Conservation (phyloP, 1,140 invertebrate species). For the Lepidostoma basale region DNA sequence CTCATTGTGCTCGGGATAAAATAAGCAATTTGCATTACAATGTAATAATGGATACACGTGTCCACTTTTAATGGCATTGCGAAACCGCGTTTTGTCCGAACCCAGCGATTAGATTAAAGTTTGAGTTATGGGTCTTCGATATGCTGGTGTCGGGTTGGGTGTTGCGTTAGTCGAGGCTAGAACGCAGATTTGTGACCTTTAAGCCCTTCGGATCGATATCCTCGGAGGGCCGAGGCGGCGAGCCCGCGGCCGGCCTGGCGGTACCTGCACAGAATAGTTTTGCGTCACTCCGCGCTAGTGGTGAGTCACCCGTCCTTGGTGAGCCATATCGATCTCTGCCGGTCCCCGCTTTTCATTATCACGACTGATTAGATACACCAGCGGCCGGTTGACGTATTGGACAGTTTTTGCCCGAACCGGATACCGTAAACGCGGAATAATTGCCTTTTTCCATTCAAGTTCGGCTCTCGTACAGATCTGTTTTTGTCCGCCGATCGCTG, state of each 20-base stretch:
- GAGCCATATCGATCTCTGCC: constrained; percentile 21
- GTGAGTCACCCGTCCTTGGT: constrained; percentile 21
- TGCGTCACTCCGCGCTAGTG: background rate
- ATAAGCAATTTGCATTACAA: too few species aligned
- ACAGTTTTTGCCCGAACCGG: constrained; percentile 9
- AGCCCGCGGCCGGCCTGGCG: background rate
- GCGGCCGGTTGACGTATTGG: background rate
- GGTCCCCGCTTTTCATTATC: constrained; percentile 16
- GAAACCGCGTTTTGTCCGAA: too few species aligned
- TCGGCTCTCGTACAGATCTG: background rate
- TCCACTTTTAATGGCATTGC: too few species aligned
- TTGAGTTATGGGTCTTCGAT: too few species aligned
- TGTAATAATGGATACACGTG: too few species aligned
- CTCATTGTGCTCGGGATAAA: too few species aligned
- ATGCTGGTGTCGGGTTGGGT: too few species aligned
- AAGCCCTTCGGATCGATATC: constrained; percentile 2
- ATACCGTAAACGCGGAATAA: constrained; percentile 25
- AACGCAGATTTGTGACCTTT: background rate
- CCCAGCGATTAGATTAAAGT: too few species aligned
- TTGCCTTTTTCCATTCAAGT: constrained; percentile 21
- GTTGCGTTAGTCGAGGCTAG: too few species aligned
- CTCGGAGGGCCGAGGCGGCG: background rate
- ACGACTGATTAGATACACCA: constrained; percentile 22
- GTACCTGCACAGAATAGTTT: background rate
- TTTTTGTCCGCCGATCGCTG: background rate